Evolutionary conservation across 2,888 invertebrate genomes (phyloP).

Genomic region (Kryphioiulus occultus): DNA sequence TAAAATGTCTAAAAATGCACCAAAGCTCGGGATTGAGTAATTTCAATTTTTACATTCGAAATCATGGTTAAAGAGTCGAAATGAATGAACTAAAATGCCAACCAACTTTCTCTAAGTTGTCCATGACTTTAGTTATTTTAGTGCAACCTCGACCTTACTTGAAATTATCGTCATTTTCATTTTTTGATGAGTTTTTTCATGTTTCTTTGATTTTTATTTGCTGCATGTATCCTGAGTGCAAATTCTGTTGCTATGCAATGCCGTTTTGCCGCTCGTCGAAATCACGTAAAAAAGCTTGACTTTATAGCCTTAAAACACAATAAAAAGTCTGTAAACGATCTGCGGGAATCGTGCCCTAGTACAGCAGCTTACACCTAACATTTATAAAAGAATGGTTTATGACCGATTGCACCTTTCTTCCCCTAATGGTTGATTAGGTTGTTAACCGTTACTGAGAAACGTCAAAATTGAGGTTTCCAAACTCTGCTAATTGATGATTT

Average conservation of each 20-base stretch:
- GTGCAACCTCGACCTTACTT: not conserved
- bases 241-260: not conserved
- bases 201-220: not conserved
- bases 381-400: not conserved
- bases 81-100: not conserved
- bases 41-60: not conserved
- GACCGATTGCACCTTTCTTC: not conserved
- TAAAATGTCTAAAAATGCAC: not conserved
- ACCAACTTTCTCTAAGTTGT: not conserved
- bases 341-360: not conserved
- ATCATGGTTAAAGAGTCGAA: not conserved
- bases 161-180: not conserved
- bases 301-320: slow-evolving; percentile 15
- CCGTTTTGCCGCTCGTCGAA: not conserved
- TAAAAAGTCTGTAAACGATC: not conserved
- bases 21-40: not conserved
- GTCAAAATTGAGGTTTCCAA: not conserved
- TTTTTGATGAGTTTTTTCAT: not conserved
- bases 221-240: not conserved
- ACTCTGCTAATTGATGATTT: too few species aligned
- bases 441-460: not conserved
- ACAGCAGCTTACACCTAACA: not conserved
- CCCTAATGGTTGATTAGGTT: not conserved
- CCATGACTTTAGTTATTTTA: not conserved
- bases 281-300: slow-evolving; percentile 21